phyloP scores from a whole-genome alignment of 2,888 invertebrate genomes.

The Eupithecia pulchellata region DNA sequence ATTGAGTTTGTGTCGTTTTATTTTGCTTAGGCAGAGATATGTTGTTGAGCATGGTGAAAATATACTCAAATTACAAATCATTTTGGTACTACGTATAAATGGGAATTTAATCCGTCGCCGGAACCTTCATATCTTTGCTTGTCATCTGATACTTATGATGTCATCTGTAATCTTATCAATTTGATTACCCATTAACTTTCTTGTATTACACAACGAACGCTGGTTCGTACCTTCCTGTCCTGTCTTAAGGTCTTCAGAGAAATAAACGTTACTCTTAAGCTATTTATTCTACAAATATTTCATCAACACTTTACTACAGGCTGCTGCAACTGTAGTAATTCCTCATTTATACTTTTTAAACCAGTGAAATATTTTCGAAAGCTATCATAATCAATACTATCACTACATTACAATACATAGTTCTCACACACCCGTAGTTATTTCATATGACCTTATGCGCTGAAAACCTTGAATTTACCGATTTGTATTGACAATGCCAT shows the following conservation, averaged over 20 bases:
- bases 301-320: too few species aligned
- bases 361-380: background rate
- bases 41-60: too few species aligned
- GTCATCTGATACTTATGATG: conserved; percentile 40
- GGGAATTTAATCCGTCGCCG: too few species aligned
- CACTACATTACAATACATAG: background rate
- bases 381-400: background rate
- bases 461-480: conserved; percentile 32
- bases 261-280: too few species aligned
- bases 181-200: conserved; percentile 45
- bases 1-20: too few species aligned
- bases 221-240: too few species aligned
- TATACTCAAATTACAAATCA: too few species aligned
- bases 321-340: background rate
- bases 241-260: too few species aligned
- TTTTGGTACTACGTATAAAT: too few species aligned
- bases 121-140: conserved; percentile 25
- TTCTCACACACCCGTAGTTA: background rate
- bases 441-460: background rate
- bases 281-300: too few species aligned
- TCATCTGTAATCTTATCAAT: conserved; percentile 52
- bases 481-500: conserved; percentile 31
- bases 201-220: too few species aligned
- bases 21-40: too few species aligned
- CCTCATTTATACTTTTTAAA: background rate